Evolutionary conservation across 2,888 invertebrate genomes (phyloP), one percentile per base, ranked within the genome.

Genomic region (Tribolium freemani): DNA sequence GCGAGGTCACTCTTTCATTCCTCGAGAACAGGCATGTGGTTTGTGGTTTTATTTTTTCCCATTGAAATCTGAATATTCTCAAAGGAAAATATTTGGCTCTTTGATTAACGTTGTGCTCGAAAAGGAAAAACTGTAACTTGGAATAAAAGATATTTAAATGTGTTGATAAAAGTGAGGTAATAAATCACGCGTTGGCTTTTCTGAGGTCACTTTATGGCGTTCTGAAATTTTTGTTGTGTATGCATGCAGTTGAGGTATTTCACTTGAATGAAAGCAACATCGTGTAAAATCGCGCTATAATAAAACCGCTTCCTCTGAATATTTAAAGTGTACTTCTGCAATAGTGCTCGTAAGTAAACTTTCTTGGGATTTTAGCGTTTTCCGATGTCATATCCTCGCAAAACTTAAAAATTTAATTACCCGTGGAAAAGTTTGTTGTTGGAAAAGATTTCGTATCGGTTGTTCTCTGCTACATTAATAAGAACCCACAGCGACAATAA

Each of bases 211-310:
- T 38, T 38, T 38, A n/a, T 38, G 9, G 8, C 38, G 0, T 38
- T 38, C 38, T 38, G 8, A 9, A 38, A 38, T 38, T 38, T 26
- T 38, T 38, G 38, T 38, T 6, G 38, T 9, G 38, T 38, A 38
- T 38, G 38, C 8, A 38, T 38, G 38, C 8, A 8, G 5, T 38
- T 9, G 38, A 38, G 38, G 56, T 6, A 56, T 10, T 31, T 60
- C 10, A 10, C 57, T 58, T 20, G 44, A 56, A 66, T 11, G 26
- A 66, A 26, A 30, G 26, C 13, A 54, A 67, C 56, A 56, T 56
- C 31, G 67, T 56, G 67, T 56, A 56, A 67, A 67, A 67, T 54
- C 20, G 60, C 60, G 26, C 48, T 20, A 30, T 48, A 54, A 66
- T 54, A 54, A 67, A 67, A 67, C 11, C 48, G 30, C 21, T 51